These are phyloP conservation scores for Euzetes globulus DNA, from an alignment of 2,888 invertebrate species.

Conservation along the genomic window DNA sequence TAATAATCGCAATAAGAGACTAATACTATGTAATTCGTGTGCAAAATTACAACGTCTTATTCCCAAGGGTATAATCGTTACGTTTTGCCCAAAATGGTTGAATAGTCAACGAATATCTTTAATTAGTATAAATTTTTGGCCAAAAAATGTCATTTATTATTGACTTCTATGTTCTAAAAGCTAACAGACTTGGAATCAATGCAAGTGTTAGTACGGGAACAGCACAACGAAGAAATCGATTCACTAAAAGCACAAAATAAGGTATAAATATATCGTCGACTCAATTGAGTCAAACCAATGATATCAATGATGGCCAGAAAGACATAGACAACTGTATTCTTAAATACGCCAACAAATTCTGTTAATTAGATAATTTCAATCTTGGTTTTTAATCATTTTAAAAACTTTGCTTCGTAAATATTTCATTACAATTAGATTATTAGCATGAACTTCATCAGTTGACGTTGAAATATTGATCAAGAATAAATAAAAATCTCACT, in stretches of 20 bases:
- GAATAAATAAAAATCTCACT: too few relatives aligned
- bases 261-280: slow-evolving; percentile 40
- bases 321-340: too few relatives aligned
- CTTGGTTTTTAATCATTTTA: too few relatives aligned
- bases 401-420: too few relatives aligned
- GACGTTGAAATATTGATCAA: too few relatives aligned
- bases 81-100: not conserved
- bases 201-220: slow-evolving; percentile 43
- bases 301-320: not conserved
- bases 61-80: slow-evolving; percentile 13
- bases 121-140: slow-evolving; percentile 4
- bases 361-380: too few relatives aligned
- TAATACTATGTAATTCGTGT: not conserved
- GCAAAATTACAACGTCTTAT: slow-evolving; percentile 4
- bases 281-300: not conserved
- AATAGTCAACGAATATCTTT: not conserved
- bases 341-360: too few relatives aligned
- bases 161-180: slow-evolving; percentile 39
- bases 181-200: slow-evolving; percentile 47
- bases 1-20: not conserved
- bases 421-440: too few relatives aligned
- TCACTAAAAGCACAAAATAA: slow-evolving; percentile 45
- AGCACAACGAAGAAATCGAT: slow-evolving; percentile 54
- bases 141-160: slow-evolving; percentile 9
- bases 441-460: too few relatives aligned